phyloP scores from a whole-genome alignment of 1,140 invertebrate genomes.

The Temnothorax curvispinosus region DNA sequence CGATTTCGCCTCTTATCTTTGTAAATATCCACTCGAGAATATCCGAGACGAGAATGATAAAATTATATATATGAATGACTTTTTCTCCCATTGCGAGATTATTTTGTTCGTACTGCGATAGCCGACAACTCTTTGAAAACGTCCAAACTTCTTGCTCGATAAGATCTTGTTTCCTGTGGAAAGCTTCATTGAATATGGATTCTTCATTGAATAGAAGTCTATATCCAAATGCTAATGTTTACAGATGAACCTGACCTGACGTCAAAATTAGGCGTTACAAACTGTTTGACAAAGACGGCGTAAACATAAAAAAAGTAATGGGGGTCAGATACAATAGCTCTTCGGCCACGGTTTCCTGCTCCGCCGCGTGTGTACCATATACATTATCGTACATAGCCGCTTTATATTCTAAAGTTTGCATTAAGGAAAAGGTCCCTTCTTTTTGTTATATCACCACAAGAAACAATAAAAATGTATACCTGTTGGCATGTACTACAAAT shows the following conservation, averaged over 20 bases:
- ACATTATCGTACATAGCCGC: slow-evolving; percentile 17
- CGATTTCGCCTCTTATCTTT: neutral
- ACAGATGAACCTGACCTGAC: slow-evolving; percentile 74
- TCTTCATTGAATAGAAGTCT: slow-evolving; percentile 40
- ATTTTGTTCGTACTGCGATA: neutral
- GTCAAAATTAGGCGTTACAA: slow-evolving; percentile 66
- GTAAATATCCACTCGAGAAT: neutral
- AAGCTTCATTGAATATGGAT: slow-evolving; percentile 72
- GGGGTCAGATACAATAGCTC: slow-evolving; percentile 76
- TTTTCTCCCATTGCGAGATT: neutral
- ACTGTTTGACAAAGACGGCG: slow-evolving; percentile 47
- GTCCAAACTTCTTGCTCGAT: slow-evolving; percentile 46
- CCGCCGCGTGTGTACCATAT: slow-evolving; percentile 40
- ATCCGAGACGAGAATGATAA: neutral
- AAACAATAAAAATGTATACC: slow-evolving; percentile 81
- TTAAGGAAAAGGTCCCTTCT: neutral
- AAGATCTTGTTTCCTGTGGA: slow-evolving; percentile 25
- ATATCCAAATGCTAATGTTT: slow-evolving; percentile 62
- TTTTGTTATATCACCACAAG: neutral
- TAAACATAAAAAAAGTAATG: slow-evolving; percentile 49
- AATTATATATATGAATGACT: neutral
- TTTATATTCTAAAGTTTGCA: neutral
- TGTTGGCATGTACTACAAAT: slow-evolving; percentile 94
- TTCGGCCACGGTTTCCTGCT: slow-evolving; percentile 48
- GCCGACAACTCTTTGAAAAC: slow-evolving; percentile 2